Percentiles rank a stretch among this genome's conserved stretches.
These are phyloP conservation scores for Ophion slaviceki DNA, from an alignment of 2,888 invertebrate genomes.

Conservation along the genomic window DNA sequence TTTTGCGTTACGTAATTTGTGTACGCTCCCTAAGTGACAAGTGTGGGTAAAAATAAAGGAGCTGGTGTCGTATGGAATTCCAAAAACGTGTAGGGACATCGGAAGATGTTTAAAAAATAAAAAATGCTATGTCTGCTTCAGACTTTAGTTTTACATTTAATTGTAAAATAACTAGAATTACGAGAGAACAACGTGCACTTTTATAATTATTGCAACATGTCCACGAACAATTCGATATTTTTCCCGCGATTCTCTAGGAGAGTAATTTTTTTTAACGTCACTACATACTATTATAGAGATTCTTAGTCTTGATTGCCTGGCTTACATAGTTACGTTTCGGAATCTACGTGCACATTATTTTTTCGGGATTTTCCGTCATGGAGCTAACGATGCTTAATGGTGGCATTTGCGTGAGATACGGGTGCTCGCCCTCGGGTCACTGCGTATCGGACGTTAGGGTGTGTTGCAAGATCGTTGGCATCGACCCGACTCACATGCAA, in stretches of 20 bases:
- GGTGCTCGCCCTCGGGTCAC: constrained; percentile 23
- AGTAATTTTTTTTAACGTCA: background rate
- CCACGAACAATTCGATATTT: no score
- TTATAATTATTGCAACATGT: constrained; percentile 1
- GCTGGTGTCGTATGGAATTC: no score
- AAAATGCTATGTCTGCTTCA: no score
- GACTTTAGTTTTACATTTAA: no score
- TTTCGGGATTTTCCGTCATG: constrained; percentile 19
- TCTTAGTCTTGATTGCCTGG: background rate
- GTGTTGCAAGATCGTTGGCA: constrained; percentile 64
- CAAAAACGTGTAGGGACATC: no score
- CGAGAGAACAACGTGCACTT: no score
- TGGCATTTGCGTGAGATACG: constrained; percentile 38
- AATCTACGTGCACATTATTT: constrained; percentile 10
- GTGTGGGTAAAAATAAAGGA: no score
- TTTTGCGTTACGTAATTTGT: no score
- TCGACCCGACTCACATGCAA: constrained; percentile 53
- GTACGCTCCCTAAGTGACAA: no score
- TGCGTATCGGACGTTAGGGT: constrained; percentile 46
- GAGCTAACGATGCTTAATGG: constrained; percentile 40
- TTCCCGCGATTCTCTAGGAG: background rate
- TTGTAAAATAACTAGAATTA: no score
- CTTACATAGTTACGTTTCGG: constrained; percentile 8
- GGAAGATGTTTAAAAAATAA: no score
- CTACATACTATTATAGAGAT: background rate